phyloP scores from a whole-genome alignment of 2,113 vertebrate genomes.

The Malurus cyaneus region DNA sequence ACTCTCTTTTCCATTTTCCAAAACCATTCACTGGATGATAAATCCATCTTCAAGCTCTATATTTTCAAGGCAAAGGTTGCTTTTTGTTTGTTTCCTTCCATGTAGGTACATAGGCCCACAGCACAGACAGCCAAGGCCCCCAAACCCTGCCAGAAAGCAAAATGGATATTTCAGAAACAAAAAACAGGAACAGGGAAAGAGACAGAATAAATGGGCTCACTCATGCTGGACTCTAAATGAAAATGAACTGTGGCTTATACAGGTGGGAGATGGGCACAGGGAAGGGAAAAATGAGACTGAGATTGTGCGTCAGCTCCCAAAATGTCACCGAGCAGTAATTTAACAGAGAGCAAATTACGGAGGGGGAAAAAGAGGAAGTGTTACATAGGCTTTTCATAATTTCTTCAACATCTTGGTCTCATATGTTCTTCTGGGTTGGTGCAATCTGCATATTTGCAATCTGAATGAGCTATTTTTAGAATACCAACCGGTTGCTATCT shows the following conservation, averaged over 20 bases:
- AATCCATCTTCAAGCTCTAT: background rate
- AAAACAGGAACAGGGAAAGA: background rate
- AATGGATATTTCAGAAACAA: background rate
- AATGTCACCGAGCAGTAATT: background rate
- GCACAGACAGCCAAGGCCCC: background rate
- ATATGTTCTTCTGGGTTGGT: background rate
- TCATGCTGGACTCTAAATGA: background rate
- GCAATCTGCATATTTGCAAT: background rate
- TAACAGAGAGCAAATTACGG: background rate
- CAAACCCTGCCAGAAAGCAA: background rate
- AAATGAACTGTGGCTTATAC: background rate
- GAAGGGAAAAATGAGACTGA: background rate
- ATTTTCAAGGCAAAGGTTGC: background rate
- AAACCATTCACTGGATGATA: background rate
- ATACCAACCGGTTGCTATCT: background rate
- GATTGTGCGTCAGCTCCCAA: background rate
- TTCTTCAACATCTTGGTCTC: background rate
- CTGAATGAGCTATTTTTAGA: conserved; percentile 24
- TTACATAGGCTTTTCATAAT: background rate
- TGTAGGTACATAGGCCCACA: background rate
- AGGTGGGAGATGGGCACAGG: background rate
- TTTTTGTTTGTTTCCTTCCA: background rate
- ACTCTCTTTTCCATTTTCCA: background rate
- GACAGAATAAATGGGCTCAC: background rate
- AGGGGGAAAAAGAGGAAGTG: background rate